A percentile compares a stretch with the other conserved stretches of the same genome.
phyloP scores from a whole-genome alignment of 2,888 invertebrate genomes.

The Metellina segmentata region DNA sequence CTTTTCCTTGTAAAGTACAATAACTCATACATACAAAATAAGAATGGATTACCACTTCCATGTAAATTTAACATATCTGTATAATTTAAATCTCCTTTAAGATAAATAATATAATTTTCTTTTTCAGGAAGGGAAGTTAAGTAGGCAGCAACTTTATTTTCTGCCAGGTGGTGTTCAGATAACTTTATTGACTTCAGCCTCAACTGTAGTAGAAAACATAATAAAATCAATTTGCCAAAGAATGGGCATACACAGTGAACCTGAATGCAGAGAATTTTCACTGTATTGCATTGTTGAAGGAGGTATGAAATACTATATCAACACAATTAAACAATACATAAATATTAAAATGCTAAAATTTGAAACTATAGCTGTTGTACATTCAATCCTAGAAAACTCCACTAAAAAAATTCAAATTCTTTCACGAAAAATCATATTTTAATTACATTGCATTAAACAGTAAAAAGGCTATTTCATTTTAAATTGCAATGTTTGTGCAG shows the following conservation, averaged over 20 bases:
- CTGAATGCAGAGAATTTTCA: slow-evolving; percentile 97
- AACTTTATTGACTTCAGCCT: slow-evolving; percentile 95
- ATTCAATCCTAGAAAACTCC: too few species aligned
- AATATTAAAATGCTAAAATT: too few species aligned
- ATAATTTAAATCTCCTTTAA: neutral
- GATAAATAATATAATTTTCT: neutral
- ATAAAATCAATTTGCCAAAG: slow-evolving; percentile 85
- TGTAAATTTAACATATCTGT: neutral
- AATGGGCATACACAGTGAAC: slow-evolving; percentile 84
- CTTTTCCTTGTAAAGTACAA: too few species aligned
- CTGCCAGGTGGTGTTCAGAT: slow-evolving; percentile 96
- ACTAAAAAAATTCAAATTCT: too few species aligned
- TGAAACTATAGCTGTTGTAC: too few species aligned
- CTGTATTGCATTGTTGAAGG: slow-evolving; percentile 98
- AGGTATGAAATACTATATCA: slow-evolving; percentile 83
- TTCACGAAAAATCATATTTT: too few species aligned
- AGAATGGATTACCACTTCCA: neutral
- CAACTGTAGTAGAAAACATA: slow-evolving; percentile 90
- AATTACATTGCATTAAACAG: too few species aligned
- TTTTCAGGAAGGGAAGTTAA: slow-evolving; percentile 86
- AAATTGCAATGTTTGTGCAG: too few species aligned
- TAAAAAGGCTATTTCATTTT: too few species aligned
- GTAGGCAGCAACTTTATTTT: slow-evolving; percentile 92
- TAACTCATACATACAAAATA: neutral
- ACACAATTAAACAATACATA: too few species aligned